Evolutionary conservation across 2,888 invertebrate species (phyloP), one percentile per base, ranked within the genome.

Genomic region (Ischnura elegans): DNA sequence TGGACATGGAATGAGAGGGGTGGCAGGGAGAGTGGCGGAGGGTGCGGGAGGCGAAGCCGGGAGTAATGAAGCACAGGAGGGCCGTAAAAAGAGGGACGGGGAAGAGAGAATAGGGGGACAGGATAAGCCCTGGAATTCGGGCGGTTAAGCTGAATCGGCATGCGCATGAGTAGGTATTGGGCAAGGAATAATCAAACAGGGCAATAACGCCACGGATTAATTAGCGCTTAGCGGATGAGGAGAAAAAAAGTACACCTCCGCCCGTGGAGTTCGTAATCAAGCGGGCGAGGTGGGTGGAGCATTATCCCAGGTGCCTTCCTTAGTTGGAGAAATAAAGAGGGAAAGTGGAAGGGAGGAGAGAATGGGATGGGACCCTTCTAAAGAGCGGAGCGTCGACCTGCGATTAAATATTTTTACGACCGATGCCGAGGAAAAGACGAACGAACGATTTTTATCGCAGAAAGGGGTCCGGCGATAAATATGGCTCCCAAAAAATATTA

Each of bases 191-290:
- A 87, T 51, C 47, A 21, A 86, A 86, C n/a, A 47, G 43, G 51
- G 61, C 25, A 61, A 61, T 90, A 55, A 90, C 51, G 55, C 90
- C 61, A 61, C 21, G 90, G 55, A 90, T 90, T 90, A 90, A 90
- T 90, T 90, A 90, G 90, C 90, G 55, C 43, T 61, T n/a, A 90
- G 90, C n/a, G 90, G 86, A 86, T 10, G 90, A 76, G 90, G 86
- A 86, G 45, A 61, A 66, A 61, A 51, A 51, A 87, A 87, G 29
- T 36, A 90, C 43, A n/a, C n/a, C n/a, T 4, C 61, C 61, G 21
- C 51, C 90, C 47, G 8, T 13, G 8, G 51, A 43, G 90, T 43
- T 55, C 55, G n/a, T 90, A 90, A 61, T 55, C 90, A 55, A 43
- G 42, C 90, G 42, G 42, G 43, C 61, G 47, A 61, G 61, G 90